These are phyloP conservation scores for Pachyseris speciosa DNA, from an alignment of 64 coral and sea anemone genomes.

Conservation along the genomic window DNA sequence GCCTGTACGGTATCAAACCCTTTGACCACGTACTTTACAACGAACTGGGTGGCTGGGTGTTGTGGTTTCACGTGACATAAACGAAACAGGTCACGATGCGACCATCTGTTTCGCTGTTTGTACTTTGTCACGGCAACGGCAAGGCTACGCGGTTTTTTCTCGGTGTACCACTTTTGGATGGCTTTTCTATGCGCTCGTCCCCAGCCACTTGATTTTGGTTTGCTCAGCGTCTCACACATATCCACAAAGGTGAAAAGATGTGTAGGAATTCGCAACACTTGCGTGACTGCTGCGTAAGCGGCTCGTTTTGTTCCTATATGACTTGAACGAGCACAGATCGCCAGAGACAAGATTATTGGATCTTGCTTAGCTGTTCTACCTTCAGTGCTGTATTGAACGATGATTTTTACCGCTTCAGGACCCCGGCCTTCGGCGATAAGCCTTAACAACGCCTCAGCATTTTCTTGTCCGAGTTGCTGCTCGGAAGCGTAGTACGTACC, in stretches of 20 bases:
- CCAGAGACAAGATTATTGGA: conserved; percentile 81
- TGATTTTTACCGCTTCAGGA: conserved; percentile 66
- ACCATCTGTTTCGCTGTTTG: conserved; percentile 94
- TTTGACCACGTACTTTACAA: conserved; percentile 90
- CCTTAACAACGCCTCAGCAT: conserved; percentile 68
- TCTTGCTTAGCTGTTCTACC: conserved; percentile 87
- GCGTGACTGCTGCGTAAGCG: conserved; percentile 62
- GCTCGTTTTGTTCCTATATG: conserved; percentile 70
- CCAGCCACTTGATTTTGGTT: conserved; percentile 74
- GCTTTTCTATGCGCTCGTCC: conserved; percentile 87
- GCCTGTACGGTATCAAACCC: conserved; percentile 70
- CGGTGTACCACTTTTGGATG: conserved; percentile 92
- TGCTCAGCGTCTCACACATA: conserved; percentile 72
- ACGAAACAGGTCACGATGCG: conserved; percentile 84
- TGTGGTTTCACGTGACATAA: conserved; percentile 82
- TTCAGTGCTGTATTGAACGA: conserved; percentile 83
- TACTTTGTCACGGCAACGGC: conserved; percentile 92
- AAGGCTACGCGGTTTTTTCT: conserved; percentile 69
- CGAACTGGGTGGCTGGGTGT: conserved; percentile 44
- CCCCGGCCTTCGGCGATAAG: conserved; percentile 74
- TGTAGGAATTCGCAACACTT: conserved; percentile 87
- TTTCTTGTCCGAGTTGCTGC: conserved; percentile 63
- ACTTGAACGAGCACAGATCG: conserved; percentile 69
- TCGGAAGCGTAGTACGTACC: conserved; percentile 79
- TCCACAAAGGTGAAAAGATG: conserved; percentile 90